Evolutionary conservation across 1,140 invertebrate species (phyloP), one percentile per base, ranked within the genome.

Genomic region (Drosophila pachea): DNA sequence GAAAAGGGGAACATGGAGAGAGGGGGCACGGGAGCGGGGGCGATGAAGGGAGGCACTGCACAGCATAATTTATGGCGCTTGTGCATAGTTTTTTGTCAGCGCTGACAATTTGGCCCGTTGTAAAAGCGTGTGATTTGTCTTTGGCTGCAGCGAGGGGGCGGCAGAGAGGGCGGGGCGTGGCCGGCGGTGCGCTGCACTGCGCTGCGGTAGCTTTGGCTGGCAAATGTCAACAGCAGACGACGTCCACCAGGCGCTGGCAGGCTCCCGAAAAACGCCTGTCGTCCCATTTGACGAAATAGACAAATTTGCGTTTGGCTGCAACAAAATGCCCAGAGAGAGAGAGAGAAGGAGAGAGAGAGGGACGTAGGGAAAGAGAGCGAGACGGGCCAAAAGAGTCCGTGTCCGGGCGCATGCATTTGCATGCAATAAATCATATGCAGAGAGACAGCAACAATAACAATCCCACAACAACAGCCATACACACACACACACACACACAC

Each of bases 241-340:
- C 65, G 68, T 72, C 40, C 11, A n/a, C 48, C 73, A 61, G 55
- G 58, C 55, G 32, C n/a, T 36, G 14, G 14, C 48, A 65, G 55
- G 45, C 55, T 61, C 52, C 42, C 40, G 40, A 60, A 62, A 83
- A 83, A 83, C 78, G 82, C 74, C 77, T 81, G 82, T 81, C 82
- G 81, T 63, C 66, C 66, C 71, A 86, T 86, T 86, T 86, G 81
- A 86, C 74, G 81, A 86, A 86, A 86, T 86, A 86, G 81, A 86
- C 82, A 86, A 86, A 86, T 86, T 86, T 86, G 77, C 81, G 81
- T 86, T 84, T 86, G 81, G 77, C 64, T 86, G 82, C 81, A 86
- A 76, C 77, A 78, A 86, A 86, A 86, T 76, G 71, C 65, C 65
- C 71, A 64, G 78, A 56, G 71, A 75, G 22, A 22, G 22, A 3